Evolutionary conservation across 1,140 invertebrate genomes (phyloP).

Genomic region (Panagrolaimus sp.): DNA sequence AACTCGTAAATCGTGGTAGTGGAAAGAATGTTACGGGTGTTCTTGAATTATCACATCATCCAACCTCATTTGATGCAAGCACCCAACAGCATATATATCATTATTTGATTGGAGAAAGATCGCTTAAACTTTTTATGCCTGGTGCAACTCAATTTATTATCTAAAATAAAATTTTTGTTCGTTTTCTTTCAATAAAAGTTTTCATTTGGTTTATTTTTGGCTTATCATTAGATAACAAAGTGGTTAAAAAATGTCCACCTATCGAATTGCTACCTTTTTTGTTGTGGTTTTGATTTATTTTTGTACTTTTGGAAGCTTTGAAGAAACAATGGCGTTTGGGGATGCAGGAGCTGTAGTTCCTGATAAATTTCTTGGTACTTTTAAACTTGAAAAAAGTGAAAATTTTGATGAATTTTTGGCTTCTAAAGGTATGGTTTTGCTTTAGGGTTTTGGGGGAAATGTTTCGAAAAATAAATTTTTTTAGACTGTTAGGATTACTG

Average conservation of each 20-base stretch:
- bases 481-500: not conserved
- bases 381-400: conserved; percentile 47
- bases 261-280: too few relatives aligned
- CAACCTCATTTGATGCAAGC: conserved; percentile 16
- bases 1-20: conserved; percentile 2
- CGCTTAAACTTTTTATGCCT: conserved; percentile 21
- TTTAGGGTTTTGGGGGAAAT: not conserved
- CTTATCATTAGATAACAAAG: too few relatives aligned
- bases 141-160: conserved; percentile 11
- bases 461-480: not conserved
- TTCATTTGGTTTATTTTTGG: too few relatives aligned
- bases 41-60: conserved; percentile 1
- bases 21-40: conserved; percentile 6
- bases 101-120: conserved; percentile 22
- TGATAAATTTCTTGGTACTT: conserved; percentile 49
- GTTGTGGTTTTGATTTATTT: too few relatives aligned
- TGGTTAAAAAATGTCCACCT: too few relatives aligned
- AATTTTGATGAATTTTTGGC: conserved; percentile 55
- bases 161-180: not conserved
- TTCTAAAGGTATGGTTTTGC: conserved; percentile 29
- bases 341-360: conserved; percentile 28
- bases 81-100: conserved; percentile 16
- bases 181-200: too few relatives aligned
- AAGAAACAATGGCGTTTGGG: not conserved
- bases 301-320: not conserved